Percentiles rank a stretch among this genome's conserved stretches.
Evolutionary conservation across 2,888 invertebrate genomes (phyloP).

Genomic region (Coecobrya sp.): DNA sequence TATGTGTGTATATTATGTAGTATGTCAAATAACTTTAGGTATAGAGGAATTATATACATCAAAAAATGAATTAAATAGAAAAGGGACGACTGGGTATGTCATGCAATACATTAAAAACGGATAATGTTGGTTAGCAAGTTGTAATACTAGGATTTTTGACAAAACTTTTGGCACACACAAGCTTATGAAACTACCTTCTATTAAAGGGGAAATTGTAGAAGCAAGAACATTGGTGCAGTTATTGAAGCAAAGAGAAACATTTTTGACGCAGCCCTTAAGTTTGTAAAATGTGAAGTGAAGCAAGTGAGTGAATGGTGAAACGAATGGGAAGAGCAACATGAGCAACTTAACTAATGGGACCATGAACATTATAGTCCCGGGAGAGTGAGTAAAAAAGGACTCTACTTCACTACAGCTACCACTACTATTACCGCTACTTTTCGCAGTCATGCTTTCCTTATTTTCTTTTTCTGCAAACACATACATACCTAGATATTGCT

Average conservation of each 20-base stretch:
- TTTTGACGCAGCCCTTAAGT: conserved; percentile 7
- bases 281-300: conserved; percentile 28
- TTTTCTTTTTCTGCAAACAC: conserved; percentile 52
- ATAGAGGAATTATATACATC: not conserved
- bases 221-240: conserved; percentile 38
- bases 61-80: not conserved
- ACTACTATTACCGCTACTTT: conserved; percentile 1
- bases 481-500: conserved; percentile 11
- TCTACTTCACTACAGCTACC: not conserved
- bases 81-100: not conserved
- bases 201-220: not conserved
- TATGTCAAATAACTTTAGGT: too few species aligned
- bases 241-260: conserved; percentile 5
- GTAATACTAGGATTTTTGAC: conserved; percentile 45
- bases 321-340: conserved; percentile 56
- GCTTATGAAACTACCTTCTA: not conserved
- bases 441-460: conserved; percentile 22
- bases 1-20: not conserved
- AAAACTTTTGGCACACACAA: conserved; percentile 22
- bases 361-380: conserved; percentile 71
- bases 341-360: conserved; percentile 73
- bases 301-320: conserved; percentile 34
- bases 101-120: conserved; percentile 61
- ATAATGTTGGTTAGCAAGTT: conserved; percentile 67
- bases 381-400: conserved; percentile 57